Evolutionary conservation across 2,797 vertebrate genomes (phyloP).

Genomic region (Austrolebias charrua): DNA sequence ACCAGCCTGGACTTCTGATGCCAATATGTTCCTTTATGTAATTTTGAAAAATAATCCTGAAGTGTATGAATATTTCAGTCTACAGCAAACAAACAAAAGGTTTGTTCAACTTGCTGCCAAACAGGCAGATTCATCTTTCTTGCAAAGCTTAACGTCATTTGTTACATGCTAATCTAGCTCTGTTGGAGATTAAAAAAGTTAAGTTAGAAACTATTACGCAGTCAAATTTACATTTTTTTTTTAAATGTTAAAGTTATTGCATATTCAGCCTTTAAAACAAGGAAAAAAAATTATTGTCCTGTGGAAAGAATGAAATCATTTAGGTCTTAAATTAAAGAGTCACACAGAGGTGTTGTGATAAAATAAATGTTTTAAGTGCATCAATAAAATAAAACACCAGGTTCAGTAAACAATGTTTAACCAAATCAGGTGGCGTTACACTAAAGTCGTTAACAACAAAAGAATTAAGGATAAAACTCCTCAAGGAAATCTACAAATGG

Average conservation of each 20-base stretch:
- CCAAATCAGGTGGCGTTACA: constrained; percentile 76
- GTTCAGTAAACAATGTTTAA: constrained; percentile 77
- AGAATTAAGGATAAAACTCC: constrained; percentile 76
- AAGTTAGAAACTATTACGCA: too few species aligned
- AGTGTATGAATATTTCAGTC: too few species aligned
- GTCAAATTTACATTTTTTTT: too few species aligned
- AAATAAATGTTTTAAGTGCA: constrained; percentile 82
- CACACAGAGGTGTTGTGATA: constrained; percentile 71
- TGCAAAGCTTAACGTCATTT: too few species aligned
- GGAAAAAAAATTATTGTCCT: too few species aligned
- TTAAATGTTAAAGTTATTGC: too few species aligned
- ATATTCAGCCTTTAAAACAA: too few species aligned
- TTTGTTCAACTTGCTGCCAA: too few species aligned
- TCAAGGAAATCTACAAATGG: constrained; percentile 79
- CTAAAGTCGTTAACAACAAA: constrained; percentile 64
- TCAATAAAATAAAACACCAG: constrained; percentile 75
- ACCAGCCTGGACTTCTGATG: background rate
- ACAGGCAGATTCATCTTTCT: too few species aligned
- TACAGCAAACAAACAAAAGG: too few species aligned
- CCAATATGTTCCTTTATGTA: background rate
- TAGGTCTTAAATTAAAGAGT: constrained; percentile 46
- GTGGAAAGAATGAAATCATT: background rate
- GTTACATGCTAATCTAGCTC: too few species aligned
- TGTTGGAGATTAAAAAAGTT: too few species aligned
- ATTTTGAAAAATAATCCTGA: background rate